Conservation (phyloP, 2,888 invertebrate genomes). For the Rapana venosa region DNA sequence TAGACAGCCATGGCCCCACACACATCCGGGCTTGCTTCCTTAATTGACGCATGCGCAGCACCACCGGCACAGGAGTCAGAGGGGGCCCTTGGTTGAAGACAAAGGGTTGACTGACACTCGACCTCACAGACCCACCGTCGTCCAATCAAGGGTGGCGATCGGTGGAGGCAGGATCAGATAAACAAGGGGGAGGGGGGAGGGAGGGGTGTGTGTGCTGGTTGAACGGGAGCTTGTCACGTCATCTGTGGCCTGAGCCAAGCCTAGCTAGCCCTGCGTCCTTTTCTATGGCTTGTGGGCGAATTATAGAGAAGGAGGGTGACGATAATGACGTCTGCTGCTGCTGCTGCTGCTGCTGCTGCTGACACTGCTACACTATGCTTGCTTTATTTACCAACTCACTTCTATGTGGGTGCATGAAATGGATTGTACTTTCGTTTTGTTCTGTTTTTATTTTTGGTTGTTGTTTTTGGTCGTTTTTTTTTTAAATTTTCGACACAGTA, state of each 20-base stretch:
- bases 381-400: background rate
- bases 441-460: background rate
- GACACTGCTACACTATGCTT: background rate
- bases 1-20: slow-evolving; percentile 29
- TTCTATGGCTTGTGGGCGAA: no score
- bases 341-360: background rate
- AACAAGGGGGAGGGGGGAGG: background rate
- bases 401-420: background rate
- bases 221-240: slow-evolving; percentile 19
- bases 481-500: background rate
- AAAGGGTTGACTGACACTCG: slow-evolving; percentile 35
- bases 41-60: slow-evolving; percentile 39
- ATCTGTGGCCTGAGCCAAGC: background rate
- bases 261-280: background rate
- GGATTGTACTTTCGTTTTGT: background rate
- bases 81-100: background rate
- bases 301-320: no score
- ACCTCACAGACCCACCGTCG: background rate
- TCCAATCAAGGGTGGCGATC: slow-evolving; percentile 26
- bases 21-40: slow-evolving; percentile 29
- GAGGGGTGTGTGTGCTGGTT: background rate
- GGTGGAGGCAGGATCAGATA: slow-evolving; percentile 21
- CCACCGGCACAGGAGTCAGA: slow-evolving; percentile 20
- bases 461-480: background rate
- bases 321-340: background rate